phyloP scores from a whole-genome alignment of 2,888 invertebrate species.

The Odontocolon sp. region DNA sequence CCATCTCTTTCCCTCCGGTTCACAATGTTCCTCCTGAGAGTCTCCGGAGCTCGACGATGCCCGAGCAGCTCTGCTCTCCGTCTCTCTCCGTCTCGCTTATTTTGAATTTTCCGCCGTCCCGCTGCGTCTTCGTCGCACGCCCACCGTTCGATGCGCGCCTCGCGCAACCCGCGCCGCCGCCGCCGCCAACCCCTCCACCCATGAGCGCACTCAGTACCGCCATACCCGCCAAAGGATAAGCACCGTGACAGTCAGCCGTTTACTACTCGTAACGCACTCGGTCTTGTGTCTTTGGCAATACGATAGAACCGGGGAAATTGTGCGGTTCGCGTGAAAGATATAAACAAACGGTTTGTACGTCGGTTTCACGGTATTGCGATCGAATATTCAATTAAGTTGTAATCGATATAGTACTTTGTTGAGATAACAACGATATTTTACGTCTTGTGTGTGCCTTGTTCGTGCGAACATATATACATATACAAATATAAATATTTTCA shows the following conservation, averaged over 20 bases:
- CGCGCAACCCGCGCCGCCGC: constrained; percentile 60
- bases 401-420: no score
- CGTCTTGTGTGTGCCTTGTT: no score
- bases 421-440: no score
- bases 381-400: no score
- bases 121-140: constrained; percentile 73
- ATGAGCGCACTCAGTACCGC: constrained; percentile 76
- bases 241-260: constrained; percentile 70
- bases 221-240: constrained; percentile 79
- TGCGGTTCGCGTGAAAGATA: no score
- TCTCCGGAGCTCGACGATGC: constrained; percentile 1
- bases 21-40: not conserved
- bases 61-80: constrained; percentile 20
- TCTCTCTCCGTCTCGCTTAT: constrained; percentile 65
- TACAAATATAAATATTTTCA: no score
- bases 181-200: constrained; percentile 63
- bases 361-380: no score
- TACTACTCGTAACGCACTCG: constrained; percentile 19
- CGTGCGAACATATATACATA: no score
- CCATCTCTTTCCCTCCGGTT: constrained; percentile 28
- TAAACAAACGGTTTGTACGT: no score
- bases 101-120: constrained; percentile 63
- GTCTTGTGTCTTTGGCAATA: constrained; percentile 9
- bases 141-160: constrained; percentile 65
- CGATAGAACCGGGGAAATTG: no score